Evolutionary conservation across 2,797 vertebrate genomes (phyloP), one percentile per base, ranked within the genome.

Genomic region (Gadopsis bispinosus): DNA sequence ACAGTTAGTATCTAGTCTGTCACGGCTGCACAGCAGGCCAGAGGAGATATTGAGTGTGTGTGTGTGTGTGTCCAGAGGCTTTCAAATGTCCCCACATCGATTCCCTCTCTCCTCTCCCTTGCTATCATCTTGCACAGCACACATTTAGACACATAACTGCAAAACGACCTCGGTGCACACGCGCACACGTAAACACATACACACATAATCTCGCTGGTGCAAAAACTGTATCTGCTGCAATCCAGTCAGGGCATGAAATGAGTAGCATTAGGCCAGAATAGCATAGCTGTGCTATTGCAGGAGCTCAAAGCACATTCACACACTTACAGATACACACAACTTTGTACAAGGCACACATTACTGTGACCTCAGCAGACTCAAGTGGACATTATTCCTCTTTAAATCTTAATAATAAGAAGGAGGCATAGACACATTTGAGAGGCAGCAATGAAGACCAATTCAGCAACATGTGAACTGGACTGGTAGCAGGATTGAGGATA

Each of bases 231-330:
- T 93, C 88, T 90, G 75, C 88, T 78, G 50, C 90, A 92, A 92
- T 93, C 89, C 90, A 88, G 91, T 91, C 91, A 91, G 80, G 90
- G 79, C 91, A 91, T 94, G 91, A 94, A 94, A 94, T 93, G 79
- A 93, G 86, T 84, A 90, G 91, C 89, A 92, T 94, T 94, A 93
- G 83, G 77, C 87, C 80, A 81, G 58, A 88, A 84, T 87, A 86
- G 86, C 79, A 80, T 66, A 58, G 85, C 81, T 72, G 72, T 80
- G 85, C 82, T 62, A 69, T 76, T 74, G 88, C 83, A 77, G 77
- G 69, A 80, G 83, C 88, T 85, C 84, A 75, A 68, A 87, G 76
- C 56, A 58, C 69, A 75, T 73, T 79, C 85, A 78, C 79, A 81
- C 83, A 77, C 69, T 63, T 73, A 60, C 59, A 79, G 4, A 88